Percentiles rank a stretch among this genome's conserved stretches.
Evolutionary conservation across 1,140 invertebrate species (phyloP).

Genomic region (Mizuhopecten yessoensis): DNA sequence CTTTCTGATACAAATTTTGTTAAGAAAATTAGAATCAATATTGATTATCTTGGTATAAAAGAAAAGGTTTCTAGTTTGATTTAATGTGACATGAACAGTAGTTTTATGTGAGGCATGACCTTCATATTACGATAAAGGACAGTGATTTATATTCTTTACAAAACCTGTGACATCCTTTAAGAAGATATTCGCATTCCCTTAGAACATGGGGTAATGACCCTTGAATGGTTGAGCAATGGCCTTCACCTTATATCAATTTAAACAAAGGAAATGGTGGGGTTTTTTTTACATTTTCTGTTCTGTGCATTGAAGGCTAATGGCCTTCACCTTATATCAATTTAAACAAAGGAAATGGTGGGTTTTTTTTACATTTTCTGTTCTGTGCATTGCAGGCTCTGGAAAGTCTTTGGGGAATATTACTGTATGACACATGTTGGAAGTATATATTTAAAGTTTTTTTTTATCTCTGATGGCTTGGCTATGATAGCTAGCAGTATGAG

Average conservation of each 20-base stretch:
- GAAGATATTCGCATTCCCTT: not conserved
- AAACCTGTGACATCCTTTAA: not conserved
- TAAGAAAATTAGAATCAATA: not conserved
- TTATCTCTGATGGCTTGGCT: not conserved
- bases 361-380: not conserved
- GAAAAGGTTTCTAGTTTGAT: not conserved
- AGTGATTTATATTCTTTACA: not conserved
- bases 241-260: too few relatives aligned
- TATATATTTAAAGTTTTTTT: not conserved
- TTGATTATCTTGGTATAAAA: not conserved
- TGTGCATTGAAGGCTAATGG: not conserved
- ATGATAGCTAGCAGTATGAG: not conserved
- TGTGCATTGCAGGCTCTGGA: not conserved
- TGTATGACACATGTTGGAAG: not conserved
- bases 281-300: not conserved
- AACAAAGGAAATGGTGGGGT: too few relatives aligned
- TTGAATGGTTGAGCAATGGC: not conserved
- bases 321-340: not conserved
- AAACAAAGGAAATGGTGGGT: too few relatives aligned
- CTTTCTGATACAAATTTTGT: not conserved
- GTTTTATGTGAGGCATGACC: not conserved
- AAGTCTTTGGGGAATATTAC: not conserved
- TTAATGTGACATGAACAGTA: not conserved
- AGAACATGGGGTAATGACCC: not conserved
- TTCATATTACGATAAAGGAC: not conserved